Percentiles rank a stretch among this genome's conserved stretches.
These are phyloP conservation scores for Pitangus sulphuratus DNA, from an alignment of 2,797 vertebrate species.

Conservation along the genomic window DNA sequence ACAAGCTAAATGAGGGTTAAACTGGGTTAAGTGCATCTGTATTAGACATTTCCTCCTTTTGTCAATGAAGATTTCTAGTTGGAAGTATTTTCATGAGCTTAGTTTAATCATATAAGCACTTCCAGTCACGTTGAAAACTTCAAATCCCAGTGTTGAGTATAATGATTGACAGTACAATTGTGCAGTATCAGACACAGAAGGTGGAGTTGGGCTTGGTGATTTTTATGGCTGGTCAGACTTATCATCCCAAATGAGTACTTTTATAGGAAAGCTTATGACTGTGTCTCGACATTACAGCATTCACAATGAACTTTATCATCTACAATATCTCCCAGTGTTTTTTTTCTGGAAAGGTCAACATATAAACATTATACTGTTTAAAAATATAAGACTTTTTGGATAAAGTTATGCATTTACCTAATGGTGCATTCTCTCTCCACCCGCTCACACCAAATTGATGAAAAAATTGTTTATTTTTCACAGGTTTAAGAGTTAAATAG, in stretches of 20 bases:
- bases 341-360: neutral
- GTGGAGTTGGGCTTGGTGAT: neutral
- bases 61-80: neutral
- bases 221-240: neutral
- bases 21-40: slow-evolving; percentile 8
- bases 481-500: neutral
- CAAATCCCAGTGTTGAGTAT: neutral
- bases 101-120: neutral
- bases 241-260: neutral
- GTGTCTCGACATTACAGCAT: neutral
- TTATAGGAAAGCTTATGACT: neutral
- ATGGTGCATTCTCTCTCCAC: neutral
- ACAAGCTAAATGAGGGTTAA: slow-evolving; percentile 1
- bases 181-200: neutral
- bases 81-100: neutral
- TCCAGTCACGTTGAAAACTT: neutral
- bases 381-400: neutral
- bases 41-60: slow-evolving; percentile 24
- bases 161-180: neutral
- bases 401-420: neutral
- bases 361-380: neutral
- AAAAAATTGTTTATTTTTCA: neutral
- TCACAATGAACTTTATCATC: neutral
- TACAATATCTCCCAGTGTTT: neutral
- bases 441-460: neutral